These are phyloP conservation scores for Mylabris phalerata DNA, from an alignment of 1,140 invertebrate genomes.

Conservation along the genomic window DNA sequence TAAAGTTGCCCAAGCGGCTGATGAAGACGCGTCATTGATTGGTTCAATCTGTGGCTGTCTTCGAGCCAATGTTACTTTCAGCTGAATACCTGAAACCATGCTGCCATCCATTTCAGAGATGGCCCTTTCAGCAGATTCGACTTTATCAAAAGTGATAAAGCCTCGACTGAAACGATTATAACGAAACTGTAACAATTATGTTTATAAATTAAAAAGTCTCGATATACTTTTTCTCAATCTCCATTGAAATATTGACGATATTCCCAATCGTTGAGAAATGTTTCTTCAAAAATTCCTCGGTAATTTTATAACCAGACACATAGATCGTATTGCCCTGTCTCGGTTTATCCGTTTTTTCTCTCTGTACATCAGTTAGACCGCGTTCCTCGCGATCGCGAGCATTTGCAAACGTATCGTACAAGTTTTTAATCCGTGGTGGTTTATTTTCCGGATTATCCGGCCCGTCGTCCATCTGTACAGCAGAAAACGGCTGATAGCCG, in stretches of 20 bases:
- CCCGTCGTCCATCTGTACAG: constrained; percentile 66
- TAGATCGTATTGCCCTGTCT: constrained; percentile 79
- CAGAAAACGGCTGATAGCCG: constrained; percentile 85
- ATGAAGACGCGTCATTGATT: constrained; percentile 68
- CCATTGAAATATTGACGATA: constrained; percentile 84
- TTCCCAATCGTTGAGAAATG: constrained; percentile 71
- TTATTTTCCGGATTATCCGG: constrained; percentile 44
- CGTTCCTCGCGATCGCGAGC: constrained; percentile 60
- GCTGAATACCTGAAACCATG: constrained; percentile 68
- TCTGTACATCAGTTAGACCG: constrained; percentile 47
- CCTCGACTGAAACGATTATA: constrained; percentile 58
- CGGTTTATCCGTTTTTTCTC: constrained; percentile 55
- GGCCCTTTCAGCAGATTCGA: constrained; percentile 77
- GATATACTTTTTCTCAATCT: constrained; percentile 74
- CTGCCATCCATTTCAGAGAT: constrained; percentile 81
- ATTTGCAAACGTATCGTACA: constrained; percentile 86
- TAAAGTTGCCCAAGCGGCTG: constrained; percentile 72
- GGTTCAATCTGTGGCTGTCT: constrained; percentile 76
- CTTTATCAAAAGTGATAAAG: constrained; percentile 88
- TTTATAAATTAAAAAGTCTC: constrained; percentile 11
- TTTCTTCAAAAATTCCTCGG: constrained; percentile 74
- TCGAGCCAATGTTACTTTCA: constrained; percentile 75
- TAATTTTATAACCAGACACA: constrained; percentile 73
- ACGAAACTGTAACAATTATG: constrained; percentile 3
- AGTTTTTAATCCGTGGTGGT: constrained; percentile 58